Percentiles rank a stretch among this genome's conserved stretches.
These are phyloP conservation scores for Nettapus auritus DNA, from an alignment of 2,113 vertebrate genomes.

Conservation along the genomic window DNA sequence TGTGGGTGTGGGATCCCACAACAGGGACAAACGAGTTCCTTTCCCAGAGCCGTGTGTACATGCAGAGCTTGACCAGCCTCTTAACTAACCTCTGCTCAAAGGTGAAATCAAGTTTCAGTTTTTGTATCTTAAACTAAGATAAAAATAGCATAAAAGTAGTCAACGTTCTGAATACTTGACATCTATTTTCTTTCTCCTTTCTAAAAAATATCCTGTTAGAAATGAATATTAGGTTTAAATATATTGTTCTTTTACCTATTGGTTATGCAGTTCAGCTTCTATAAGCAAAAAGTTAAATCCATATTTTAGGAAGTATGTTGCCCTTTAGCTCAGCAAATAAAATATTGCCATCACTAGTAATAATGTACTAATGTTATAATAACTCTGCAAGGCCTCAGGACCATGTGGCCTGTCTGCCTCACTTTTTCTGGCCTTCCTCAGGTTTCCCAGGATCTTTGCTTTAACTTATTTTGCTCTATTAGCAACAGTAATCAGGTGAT, in stretches of 20 bases:
- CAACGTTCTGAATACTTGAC: not conserved
- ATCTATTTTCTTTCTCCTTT: not conserved
- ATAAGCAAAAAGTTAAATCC: not conserved
- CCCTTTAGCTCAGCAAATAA: not conserved
- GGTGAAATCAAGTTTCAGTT: not conserved
- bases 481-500: not conserved
- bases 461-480: not conserved
- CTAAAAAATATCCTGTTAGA: not conserved
- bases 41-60: not conserved
- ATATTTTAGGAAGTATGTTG: accelerated
- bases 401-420: not conserved
- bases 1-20: not conserved
- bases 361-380: not conserved
- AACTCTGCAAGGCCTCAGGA: not conserved
- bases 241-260: not conserved
- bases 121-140: not conserved
- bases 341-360: not conserved
- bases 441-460: not conserved
- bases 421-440: not conserved
- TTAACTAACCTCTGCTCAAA: not conserved
- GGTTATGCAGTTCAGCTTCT: not conserved
- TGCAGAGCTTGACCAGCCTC: not conserved
- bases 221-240: not conserved
- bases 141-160: not conserved
- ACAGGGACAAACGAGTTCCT: not conserved